phyloP scores from a whole-genome alignment of 2,888 invertebrate species.

The Lasioglossum zephyrum region DNA sequence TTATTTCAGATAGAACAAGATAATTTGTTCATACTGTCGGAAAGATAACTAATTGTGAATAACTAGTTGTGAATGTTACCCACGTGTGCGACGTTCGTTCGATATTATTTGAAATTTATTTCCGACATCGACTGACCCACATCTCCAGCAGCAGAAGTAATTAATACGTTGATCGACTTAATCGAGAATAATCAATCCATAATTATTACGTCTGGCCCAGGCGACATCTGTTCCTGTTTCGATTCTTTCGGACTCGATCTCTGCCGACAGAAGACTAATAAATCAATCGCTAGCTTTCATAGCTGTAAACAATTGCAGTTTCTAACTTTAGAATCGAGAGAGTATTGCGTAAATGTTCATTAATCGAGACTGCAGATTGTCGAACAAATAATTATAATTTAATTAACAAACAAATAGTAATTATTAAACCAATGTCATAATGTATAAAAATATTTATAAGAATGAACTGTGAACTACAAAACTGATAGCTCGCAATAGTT shows the following conservation, averaged over 20 bases:
- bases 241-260: neutral
- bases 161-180: constrained; percentile 62
- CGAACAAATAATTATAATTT: neutral
- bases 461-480: neutral
- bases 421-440: neutral
- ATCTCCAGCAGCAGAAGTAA: constrained; percentile 24
- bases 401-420: too few relatives aligned
- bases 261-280: neutral
- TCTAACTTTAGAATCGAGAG: neutral
- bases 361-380: neutral
- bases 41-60: neutral
- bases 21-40: too few relatives aligned
- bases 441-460: neutral
- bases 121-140: neutral
- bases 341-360: neutral
- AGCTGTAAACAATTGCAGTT: neutral
- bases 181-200: constrained; percentile 75
- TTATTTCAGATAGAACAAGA: too few relatives aligned
- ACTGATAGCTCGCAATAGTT: neutral
- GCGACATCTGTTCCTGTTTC: constrained; percentile 39
- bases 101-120: constrained; percentile 8
- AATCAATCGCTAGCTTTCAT: neutral
- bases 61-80: too few relatives aligned
- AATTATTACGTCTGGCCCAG: constrained; percentile 49
- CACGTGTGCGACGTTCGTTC: neutral